phyloP scores from a whole-genome alignment of 2,888 invertebrate species.

The Scaptomyza cyrtandrae region DNA sequence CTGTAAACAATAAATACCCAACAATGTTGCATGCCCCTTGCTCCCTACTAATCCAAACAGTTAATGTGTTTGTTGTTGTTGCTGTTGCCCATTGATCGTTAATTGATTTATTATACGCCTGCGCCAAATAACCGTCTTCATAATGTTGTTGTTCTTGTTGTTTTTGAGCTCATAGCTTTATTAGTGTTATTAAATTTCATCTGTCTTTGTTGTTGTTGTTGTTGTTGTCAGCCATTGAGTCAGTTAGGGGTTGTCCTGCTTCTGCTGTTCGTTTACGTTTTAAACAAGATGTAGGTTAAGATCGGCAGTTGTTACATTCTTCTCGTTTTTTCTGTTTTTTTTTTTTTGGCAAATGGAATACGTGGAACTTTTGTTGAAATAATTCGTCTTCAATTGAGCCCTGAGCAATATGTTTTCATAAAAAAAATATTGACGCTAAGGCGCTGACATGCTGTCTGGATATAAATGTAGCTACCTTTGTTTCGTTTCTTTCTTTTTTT shows the following conservation, averaged over 20 bases:
- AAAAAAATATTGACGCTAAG: conserved; percentile 25
- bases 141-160: conserved; percentile 10
- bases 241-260: conserved; percentile 9
- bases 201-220: conserved; percentile 36
- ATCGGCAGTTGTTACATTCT: conserved; percentile 66
- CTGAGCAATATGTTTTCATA: conserved; percentile 21
- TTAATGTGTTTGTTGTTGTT: conserved; percentile 23
- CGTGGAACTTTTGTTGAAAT: conserved; percentile 39
- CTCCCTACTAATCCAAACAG: conserved; percentile 43
- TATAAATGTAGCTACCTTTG: neutral
- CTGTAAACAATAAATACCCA: conserved; percentile 82
- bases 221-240: conserved; percentile 8
- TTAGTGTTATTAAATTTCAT: conserved; percentile 76
- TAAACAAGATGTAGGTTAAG: conserved; percentile 28
- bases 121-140: conserved; percentile 50
- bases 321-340: neutral
- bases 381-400: conserved; percentile 9
- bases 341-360: conserved; percentile 57
- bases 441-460: conserved; percentile 48
- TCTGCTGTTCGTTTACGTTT: conserved; percentile 32
- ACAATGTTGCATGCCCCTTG: conserved; percentile 30
- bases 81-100: conserved; percentile 48
- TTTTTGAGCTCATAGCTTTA: conserved; percentile 57
- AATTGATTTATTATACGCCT: conserved; percentile 77
- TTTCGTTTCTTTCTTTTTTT: neutral